Conservation (phyloP, 1,140 invertebrate genomes). For the Prorops nasuta region DNA sequence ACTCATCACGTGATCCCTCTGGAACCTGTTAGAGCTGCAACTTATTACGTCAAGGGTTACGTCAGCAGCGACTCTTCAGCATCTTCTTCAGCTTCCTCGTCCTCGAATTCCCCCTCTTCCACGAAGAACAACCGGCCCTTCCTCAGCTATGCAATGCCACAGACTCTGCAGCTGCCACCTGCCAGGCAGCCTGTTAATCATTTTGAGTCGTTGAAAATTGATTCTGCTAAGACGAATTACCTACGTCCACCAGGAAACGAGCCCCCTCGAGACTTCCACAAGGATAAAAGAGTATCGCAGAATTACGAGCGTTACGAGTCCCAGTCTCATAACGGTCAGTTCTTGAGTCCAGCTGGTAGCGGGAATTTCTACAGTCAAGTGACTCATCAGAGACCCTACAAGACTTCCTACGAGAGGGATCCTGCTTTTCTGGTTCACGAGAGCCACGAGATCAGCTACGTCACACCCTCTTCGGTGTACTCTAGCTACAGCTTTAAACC, state of each 20-base stretch:
- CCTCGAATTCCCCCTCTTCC: neutral
- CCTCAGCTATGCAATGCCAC: slow-evolving; percentile 24
- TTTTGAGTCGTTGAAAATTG: slow-evolving; percentile 42
- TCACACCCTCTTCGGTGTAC: slow-evolving; percentile 33
- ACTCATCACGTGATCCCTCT: slow-evolving; percentile 30
- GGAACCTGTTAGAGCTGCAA: slow-evolving; percentile 31
- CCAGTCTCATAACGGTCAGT: slow-evolving; percentile 16
- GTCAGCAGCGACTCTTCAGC: no score
- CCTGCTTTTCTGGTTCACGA: slow-evolving; percentile 47
- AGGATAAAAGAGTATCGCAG: slow-evolving; percentile 25
- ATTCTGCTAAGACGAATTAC: slow-evolving; percentile 34
- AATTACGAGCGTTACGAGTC: slow-evolving; percentile 20
- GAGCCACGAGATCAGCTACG: slow-evolving; percentile 45
- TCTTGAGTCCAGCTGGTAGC: slow-evolving; percentile 5
- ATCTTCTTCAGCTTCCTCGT: slow-evolving; percentile 11
- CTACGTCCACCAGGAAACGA: slow-evolving; percentile 26
- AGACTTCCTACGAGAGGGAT: slow-evolving; percentile 41
- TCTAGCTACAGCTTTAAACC: slow-evolving; percentile 39
- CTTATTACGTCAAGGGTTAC: slow-evolving; percentile 39
- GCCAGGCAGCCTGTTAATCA: slow-evolving; percentile 27
- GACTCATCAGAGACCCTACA: slow-evolving; percentile 35
- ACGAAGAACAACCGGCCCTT: neutral
- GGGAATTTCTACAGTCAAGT: slow-evolving; percentile 43
- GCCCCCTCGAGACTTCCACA: slow-evolving; percentile 16
- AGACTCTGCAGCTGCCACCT: slow-evolving; percentile 22